Evolutionary conservation across 2,797 vertebrate genomes (phyloP), one percentile per base, ranked within the genome.

Genomic region (Urophycis tenuis): DNA sequence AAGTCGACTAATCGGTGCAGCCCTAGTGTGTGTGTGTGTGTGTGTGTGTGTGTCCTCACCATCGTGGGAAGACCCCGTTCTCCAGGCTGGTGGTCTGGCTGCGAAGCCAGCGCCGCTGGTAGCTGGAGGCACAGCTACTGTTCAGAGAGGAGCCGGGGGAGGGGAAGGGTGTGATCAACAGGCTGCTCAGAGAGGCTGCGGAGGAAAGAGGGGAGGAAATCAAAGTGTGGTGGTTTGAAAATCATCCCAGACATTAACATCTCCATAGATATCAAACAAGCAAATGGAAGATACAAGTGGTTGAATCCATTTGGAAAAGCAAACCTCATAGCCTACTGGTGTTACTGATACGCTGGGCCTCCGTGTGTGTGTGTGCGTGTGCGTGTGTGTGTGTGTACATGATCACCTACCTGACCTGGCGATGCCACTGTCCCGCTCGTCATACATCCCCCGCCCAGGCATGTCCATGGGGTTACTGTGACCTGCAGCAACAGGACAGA

Each of bases 381-480:
- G 11, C 19, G 31, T 2, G 3, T 25, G 22, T 32, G 29, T 71
- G 69, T 71, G 69, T 15, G 69, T 71, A 11, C 15, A 35, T 29
- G 72, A 15, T 87, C 88, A 88, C 91, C 91, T 93, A 99, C 98
- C 98, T 91, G 97, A 99, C 85, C 97, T 93, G 73, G 98, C 97
- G 87, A 99, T 99, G 74, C 98, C 97, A 19, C 97, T 98, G 92
- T 99, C 98, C 87, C 97, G 90, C 88, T 99, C 98, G 34, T 98
- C 95, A 41, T 93, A 92, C 60, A 93, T 89, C 75, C 97, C 94
- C 88, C 97, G 92, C 79, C 96, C 95, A 31, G 98, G 98, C 98
- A 99, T 99, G 92, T 99, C 98, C 97, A 99, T 97, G 64, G 98
- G 97, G 85, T 97, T 98, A 90, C 97, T 99, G 82, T 98, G 96